A percentile compares a stretch with the other conserved stretches of the same genome.
Conservation (phyloP, 1,140 invertebrate genomes). For the Rhopalosiphum padi region DNA sequence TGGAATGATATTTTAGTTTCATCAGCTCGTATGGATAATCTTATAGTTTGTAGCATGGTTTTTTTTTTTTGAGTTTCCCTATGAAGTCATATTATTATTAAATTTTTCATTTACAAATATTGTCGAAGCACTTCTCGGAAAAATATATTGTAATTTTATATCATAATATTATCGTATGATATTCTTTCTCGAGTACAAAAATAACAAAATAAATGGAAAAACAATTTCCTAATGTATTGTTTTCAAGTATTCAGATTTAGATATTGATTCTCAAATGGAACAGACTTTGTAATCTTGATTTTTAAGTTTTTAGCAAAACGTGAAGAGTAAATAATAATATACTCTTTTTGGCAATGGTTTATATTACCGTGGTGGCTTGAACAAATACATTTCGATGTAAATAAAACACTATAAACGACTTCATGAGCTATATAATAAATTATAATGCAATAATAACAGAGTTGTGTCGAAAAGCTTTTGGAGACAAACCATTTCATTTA, state of each 20-base stretch:
- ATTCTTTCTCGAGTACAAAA: background rate
- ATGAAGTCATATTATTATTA: background rate
- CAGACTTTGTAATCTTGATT: too few relatives aligned
- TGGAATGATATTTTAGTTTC: background rate
- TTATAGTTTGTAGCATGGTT: too few relatives aligned
- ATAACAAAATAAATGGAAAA: too few relatives aligned
- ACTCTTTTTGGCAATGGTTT: too few relatives aligned
- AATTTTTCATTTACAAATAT: background rate
- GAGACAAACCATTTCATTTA: background rate
- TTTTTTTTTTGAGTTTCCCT: background rate
- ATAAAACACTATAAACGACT: background rate
- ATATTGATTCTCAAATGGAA: too few relatives aligned
- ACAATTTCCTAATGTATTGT: too few relatives aligned
- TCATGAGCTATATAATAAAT: background rate
- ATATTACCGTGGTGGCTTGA: background rate
- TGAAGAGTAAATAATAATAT: too few relatives aligned
- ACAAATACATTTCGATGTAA: background rate
- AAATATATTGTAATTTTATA: background rate
- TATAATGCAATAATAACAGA: background rate
- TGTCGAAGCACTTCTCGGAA: background rate
- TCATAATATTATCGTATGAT: background rate
- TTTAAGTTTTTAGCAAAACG: too few relatives aligned
- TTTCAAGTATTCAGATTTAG: too few relatives aligned
- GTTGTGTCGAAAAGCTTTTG: background rate
- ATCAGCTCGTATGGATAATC: too few relatives aligned